Evolutionary conservation across 2,888 invertebrate genomes (phyloP), one percentile per base, ranked within the genome.

Genomic region (Buathra laborator): DNA sequence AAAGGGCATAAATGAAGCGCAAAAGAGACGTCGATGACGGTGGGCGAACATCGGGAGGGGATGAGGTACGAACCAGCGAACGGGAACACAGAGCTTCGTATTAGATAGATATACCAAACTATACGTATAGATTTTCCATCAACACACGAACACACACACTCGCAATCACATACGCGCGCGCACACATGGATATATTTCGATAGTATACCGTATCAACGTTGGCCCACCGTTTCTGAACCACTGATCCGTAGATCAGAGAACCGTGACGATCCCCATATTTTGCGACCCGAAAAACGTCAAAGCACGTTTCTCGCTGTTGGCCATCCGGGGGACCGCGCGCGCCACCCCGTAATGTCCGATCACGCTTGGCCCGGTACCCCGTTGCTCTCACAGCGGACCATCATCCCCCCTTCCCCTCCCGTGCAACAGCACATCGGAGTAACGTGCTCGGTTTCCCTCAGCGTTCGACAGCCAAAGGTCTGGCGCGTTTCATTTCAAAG

Each of bases 161-260:
- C 32, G n/a, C 16, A 75, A 67, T 14, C 16, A 4, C 12, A 5
- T 1, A 24, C 37, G 53, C 43, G 24, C 29, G 32, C 48, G 75
- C 37, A 32, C 53, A 66, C 56, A 83, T 48, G 43, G 24, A 24
- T 6, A 24, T 46, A n/a, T 32, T 19, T 32, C n/a, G 70, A 16
- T n/a, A 46, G 70, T 53, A 67, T 56, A 48, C n/a, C 51, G 62
- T 44, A 67, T 44, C 67, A 75, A 29, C 37, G 67, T 66, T 68
- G 77, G 80, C 19, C 81, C 71, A 84, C 64, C 68, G 87, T 86
- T 90, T 90, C 89, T 89, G 76, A 85, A 77, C 84, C 90, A 90
- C 76, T 89, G 90, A 85, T 81, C 89, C 85, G 88, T 82, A 86
- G 87, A 88, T 89, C 88, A 88, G 83, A 89, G 83, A 85, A 78